Evolutionary conservation across 2,113 vertebrate species (phyloP).

Genomic region (Stegastes partitus): DNA sequence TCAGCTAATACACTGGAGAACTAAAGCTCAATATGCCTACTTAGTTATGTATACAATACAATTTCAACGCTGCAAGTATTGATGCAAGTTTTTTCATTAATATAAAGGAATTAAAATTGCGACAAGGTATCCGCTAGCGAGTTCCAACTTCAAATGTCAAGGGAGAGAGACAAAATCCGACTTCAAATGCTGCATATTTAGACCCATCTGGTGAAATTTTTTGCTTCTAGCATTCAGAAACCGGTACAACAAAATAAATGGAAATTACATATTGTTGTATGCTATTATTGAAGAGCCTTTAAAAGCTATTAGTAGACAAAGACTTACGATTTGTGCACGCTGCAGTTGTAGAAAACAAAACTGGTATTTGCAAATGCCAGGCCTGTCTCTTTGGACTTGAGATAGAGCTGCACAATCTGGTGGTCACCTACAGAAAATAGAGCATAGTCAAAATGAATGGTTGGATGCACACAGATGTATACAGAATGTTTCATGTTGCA

Average conservation of each 20-base stretch:
- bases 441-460: background rate
- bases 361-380: constrained; percentile 97
- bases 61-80: constrained; percentile 10
- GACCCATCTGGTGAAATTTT: background rate
- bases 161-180: background rate
- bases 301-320: background rate
- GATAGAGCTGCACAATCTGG: constrained; percentile 96
- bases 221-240: background rate
- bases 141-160: background rate
- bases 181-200: background rate
- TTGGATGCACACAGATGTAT: background rate
- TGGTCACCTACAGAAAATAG: constrained; percentile 89
- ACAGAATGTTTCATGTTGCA: background rate
- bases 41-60: constrained; percentile 21
- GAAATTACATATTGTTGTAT: background rate
- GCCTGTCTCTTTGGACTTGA: constrained; percentile 98
- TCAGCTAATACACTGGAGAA: constrained; percentile 17
- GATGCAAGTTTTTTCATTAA: constrained; percentile 10
- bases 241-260: background rate
- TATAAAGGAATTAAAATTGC: background rate
- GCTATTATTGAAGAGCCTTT: constrained; percentile 1
- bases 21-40: constrained; percentile 25
- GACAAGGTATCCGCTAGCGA: constrained; percentile 6
- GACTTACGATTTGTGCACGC: constrained; percentile 97
- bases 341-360: constrained; percentile 99